Evolutionary conservation across 2,797 vertebrate genomes (phyloP), one percentile per base, ranked within the genome.

Genomic region (Cottoperca gobio): DNA sequence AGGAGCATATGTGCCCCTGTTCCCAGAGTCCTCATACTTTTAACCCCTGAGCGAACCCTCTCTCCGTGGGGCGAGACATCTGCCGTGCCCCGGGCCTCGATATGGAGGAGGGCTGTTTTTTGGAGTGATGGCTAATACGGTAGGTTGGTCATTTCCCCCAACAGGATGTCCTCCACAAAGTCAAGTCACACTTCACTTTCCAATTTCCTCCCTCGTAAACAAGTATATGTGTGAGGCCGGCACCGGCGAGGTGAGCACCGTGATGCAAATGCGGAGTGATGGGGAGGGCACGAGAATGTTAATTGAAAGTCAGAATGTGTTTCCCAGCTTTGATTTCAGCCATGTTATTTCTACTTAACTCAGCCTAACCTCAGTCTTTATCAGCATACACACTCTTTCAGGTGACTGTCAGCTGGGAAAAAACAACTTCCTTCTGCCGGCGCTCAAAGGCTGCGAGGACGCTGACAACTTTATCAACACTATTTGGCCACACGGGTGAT

Each of bases 271-370:
- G 69, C 21, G 73, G 48, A 70, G 62, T 26, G 83, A 83, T 62
- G 57, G 70, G 39, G 67, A 82, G 83, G 77, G 60, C 60, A 48
- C 23, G 19, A 13, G 35, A 28, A 75, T 83, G 87, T 86, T 89
- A 86, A 90, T 83, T 86, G 82, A 81, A 85, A 82, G 84, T 84
- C 84, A 79, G 75, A 69, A 70, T 35, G 70, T 57, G 76, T 88
- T 86, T 84, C 58, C 23, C 8, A 23, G 37, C 71, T 82, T 48
- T 62, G 80, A 82, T 83, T 78, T 81, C 61, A 46, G 46, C 50
- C 42, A 17, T 74, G 65, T 81, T 61, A 67, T 74, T 81, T 67
- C 43, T 73, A 5, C 49, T 83, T 60, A 69, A 24, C 59, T 65
- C 50, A 48, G 40, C 61, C 49, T 8, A 21, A 69, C 45, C 42